A percentile compares a stretch with the other conserved stretches of the same genome.
Conservation (phyloP, 2,888 invertebrate species). For the Cryptus viduatorius region DNA sequence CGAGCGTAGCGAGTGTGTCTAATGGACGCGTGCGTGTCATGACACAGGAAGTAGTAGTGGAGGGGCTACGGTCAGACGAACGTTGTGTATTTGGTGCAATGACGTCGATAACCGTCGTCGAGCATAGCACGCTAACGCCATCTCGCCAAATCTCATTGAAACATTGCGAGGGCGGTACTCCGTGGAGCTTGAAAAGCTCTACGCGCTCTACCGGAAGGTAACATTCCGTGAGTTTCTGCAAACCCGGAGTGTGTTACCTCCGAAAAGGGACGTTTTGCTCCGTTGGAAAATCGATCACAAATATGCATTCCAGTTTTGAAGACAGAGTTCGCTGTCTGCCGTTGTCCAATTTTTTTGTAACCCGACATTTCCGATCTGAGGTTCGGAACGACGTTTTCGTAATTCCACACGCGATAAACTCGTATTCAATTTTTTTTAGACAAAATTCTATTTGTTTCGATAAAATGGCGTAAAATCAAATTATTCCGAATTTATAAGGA, state of each 20-base stretch:
- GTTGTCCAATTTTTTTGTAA: background rate
- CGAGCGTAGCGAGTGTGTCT: slow-evolving; percentile 39
- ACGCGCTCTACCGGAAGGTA: slow-evolving; percentile 37
- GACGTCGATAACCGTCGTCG: slow-evolving; percentile 77
- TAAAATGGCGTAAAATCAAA: background rate
- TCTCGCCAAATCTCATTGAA: slow-evolving; percentile 56
- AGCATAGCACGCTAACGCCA: slow-evolving; percentile 67
- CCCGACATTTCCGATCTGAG: background rate
- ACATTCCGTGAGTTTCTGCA: slow-evolving; percentile 39
- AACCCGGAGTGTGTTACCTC: slow-evolving; percentile 39
- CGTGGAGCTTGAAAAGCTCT: slow-evolving; percentile 29
- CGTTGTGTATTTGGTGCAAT: slow-evolving; percentile 74
- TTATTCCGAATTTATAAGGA: background rate
- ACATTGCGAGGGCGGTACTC: background rate
- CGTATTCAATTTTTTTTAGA: no score
- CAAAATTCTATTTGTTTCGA: no score
- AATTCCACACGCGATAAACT: background rate
- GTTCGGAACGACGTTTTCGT: background rate
- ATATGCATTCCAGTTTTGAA: slow-evolving; percentile 28
- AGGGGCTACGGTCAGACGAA: slow-evolving; percentile 59
- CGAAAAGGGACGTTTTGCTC: slow-evolving; percentile 42
- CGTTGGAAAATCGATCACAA: slow-evolving; percentile 37
- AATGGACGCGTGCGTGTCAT: slow-evolving; percentile 46
- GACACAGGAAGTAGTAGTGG: slow-evolving; percentile 58
- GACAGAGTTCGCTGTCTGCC: slow-evolving; percentile 56